Percentiles rank a stretch among this genome's conserved stretches.
phyloP scores from a whole-genome alignment of 2,888 invertebrate species.

The Andrena praecox region DNA sequence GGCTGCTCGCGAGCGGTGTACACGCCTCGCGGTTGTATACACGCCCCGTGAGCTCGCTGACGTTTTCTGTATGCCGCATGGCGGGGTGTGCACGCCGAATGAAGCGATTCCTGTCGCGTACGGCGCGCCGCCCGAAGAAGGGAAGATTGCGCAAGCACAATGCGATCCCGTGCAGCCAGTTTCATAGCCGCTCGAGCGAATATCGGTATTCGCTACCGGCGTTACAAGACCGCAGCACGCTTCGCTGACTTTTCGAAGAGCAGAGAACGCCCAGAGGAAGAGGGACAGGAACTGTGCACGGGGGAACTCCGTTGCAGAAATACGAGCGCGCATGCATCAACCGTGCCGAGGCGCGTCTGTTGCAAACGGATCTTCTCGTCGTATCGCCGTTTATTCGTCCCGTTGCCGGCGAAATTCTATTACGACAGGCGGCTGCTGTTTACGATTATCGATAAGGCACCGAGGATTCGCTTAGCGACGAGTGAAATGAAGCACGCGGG shows the following conservation, averaged over 20 bases:
- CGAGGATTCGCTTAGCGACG: not conserved
- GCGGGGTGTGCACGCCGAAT: slow-evolving; percentile 11
- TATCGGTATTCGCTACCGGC: slow-evolving; percentile 58
- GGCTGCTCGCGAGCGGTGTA: slow-evolving; percentile 16
- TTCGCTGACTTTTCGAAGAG: slow-evolving; percentile 58
- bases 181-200: slow-evolving; percentile 60
- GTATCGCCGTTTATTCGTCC: slow-evolving; percentile 26
- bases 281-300: slow-evolving; percentile 44
- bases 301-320: slow-evolving; percentile 49
- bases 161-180: slow-evolving; percentile 48
- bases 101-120: slow-evolving; percentile 44
- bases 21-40: not conserved
- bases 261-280: slow-evolving; percentile 16
- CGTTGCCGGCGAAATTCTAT: slow-evolving; percentile 16
- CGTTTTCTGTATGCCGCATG: slow-evolving; percentile 27
- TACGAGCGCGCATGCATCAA: slow-evolving; percentile 32
- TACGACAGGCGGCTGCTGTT: slow-evolving; percentile 11
- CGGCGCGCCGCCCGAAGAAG: slow-evolving; percentile 17
- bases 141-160: slow-evolving; percentile 50
- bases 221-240: slow-evolving; percentile 60
- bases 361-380: slow-evolving; percentile 29
- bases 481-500: not conserved
- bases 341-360: slow-evolving; percentile 34
- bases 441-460: slow-evolving; percentile 8
- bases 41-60: not conserved